phyloP scores from a whole-genome alignment of 2,113 vertebrate species.

The Albula glossodonta region DNA sequence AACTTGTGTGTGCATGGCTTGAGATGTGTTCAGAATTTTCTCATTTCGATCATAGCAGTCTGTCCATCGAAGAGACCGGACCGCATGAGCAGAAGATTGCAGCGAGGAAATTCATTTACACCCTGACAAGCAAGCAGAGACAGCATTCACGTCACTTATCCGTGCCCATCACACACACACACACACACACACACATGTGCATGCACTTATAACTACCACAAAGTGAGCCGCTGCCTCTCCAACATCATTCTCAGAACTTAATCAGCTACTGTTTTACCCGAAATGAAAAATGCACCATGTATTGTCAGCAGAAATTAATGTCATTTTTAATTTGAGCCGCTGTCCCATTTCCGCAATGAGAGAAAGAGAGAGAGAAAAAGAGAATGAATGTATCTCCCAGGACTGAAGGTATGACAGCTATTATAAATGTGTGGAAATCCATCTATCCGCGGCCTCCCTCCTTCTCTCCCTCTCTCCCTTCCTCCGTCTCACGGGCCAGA shows the following conservation, averaged over 20 bases:
- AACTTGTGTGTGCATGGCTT: too few species aligned
- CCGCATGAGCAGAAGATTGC: background rate
- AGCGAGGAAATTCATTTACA: background rate
- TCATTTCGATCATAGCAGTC: too few species aligned
- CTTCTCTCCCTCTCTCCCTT: background rate
- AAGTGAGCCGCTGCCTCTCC: background rate
- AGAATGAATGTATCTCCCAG: constrained; percentile 49
- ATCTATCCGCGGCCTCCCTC: constrained; percentile 49
- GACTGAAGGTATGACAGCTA: constrained; percentile 60
- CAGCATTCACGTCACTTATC: background rate
- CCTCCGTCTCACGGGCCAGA: constrained; percentile 13
- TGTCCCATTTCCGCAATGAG: constrained; percentile 52
- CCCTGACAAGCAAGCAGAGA: background rate
- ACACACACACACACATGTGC: background rate
- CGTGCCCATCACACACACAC: background rate
- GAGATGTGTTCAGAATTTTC: too few species aligned
- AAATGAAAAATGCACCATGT: constrained; percentile 49
- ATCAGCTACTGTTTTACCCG: constrained; percentile 32
- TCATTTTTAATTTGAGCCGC: constrained; percentile 60
- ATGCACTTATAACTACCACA: background rate
- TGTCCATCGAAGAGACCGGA: too few species aligned
- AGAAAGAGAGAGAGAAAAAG: constrained; percentile 41
- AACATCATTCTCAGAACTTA: constrained; percentile 26
- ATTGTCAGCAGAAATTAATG: constrained; percentile 60
- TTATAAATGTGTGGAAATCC: constrained; percentile 63